Evolutionary conservation across 64 coral and sea anemone species (phyloP).

Genomic region (Montipora foliosa): DNA sequence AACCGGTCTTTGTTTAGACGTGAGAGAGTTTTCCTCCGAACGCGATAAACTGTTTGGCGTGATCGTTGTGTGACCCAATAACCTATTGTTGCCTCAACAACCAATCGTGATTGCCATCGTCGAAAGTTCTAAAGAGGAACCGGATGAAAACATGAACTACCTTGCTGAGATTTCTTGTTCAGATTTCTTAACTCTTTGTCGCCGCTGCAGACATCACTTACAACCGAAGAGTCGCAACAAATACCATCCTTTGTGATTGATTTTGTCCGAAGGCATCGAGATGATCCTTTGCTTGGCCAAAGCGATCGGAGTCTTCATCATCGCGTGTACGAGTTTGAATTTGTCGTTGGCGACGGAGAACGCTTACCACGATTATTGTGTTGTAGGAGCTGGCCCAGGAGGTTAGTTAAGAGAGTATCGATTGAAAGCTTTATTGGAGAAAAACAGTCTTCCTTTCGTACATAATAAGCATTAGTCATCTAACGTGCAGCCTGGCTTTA

Average conservation of each 20-base stretch:
- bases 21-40: no score
- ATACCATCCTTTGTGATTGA: no score
- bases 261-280: not conserved
- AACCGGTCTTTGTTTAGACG: no score
- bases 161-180: no score
- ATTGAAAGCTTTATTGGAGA: not conserved
- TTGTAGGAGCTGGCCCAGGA: constrained; percentile 89
- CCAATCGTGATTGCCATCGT: no score
- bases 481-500: not conserved
- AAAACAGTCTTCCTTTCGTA: not conserved
- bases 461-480: no score
- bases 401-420: constrained; percentile 37
- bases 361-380: constrained; percentile 85
- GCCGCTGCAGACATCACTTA: not conserved
- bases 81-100: no score
- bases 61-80: no score
- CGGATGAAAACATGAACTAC: no score
- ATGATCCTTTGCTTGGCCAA: not conserved
- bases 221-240: not conserved
- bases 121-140: no score
- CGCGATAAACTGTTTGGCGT: no score
- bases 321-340: not conserved
- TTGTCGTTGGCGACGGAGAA: not conserved
- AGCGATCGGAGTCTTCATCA: not conserved
- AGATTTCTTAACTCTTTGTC: no score